phyloP scores from a whole-genome alignment of 2,797 vertebrate species.

The Neosilurus mollespiculum region DNA sequence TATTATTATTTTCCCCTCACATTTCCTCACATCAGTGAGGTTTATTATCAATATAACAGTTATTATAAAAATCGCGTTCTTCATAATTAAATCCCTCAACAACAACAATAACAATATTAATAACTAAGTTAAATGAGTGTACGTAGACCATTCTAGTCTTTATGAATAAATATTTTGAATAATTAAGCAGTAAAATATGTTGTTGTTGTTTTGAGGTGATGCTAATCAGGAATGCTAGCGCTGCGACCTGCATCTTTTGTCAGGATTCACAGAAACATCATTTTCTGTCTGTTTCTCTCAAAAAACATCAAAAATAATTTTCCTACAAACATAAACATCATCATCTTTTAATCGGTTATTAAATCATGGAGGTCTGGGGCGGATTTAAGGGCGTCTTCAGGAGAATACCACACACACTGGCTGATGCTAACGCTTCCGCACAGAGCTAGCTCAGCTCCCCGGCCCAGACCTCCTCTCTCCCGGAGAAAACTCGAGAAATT shows the following conservation, averaged over 20 bases:
- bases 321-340: background rate
- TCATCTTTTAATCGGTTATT: background rate
- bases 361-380: background rate
- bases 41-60: too few relatives aligned
- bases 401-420: background rate
- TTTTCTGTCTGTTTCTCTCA: background rate
- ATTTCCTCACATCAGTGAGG: too few relatives aligned
- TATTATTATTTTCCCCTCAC: too few relatives aligned
- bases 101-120: background rate
- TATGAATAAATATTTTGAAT: too few relatives aligned
- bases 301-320: background rate
- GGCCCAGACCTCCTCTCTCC: background rate
- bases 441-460: background rate
- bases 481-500: background rate
- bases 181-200: background rate
- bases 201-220: background rate
- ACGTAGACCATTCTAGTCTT: too few relatives aligned
- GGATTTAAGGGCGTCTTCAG: background rate
- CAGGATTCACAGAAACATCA: background rate
- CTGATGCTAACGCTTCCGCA: background rate
- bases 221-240: constrained; percentile 18
- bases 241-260: background rate
- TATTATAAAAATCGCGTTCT: too few relatives aligned
- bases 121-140: too few relatives aligned
- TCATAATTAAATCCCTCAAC: background rate